Percentiles rank a stretch among this genome's conserved stretches.
These are phyloP conservation scores for Anastrepha ludens DNA, from an alignment of 1,140 invertebrate genomes.

Conservation along the genomic window DNA sequence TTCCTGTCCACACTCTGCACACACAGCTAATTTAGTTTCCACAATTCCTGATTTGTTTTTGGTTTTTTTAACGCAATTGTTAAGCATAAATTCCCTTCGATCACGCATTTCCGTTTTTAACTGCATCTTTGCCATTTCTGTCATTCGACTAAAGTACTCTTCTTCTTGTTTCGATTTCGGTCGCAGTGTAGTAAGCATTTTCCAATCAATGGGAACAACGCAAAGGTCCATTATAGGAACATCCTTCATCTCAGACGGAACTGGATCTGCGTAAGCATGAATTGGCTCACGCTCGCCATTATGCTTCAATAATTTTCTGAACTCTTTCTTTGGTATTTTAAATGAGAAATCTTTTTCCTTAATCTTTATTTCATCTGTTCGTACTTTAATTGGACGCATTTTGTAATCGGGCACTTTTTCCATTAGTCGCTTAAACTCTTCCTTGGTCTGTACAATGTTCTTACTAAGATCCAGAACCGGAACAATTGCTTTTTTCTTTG, in stretches of 20 bases:
- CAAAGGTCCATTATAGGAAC: slow-evolving; percentile 84
- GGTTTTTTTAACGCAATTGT: slow-evolving; percentile 81
- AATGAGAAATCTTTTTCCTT: slow-evolving; percentile 78
- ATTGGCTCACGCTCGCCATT: slow-evolving; percentile 68
- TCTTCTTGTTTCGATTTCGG: slow-evolving; percentile 89
- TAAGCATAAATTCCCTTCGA: slow-evolving; percentile 78
- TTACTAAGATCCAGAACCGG: slow-evolving; percentile 90
- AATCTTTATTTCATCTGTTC: slow-evolving; percentile 81
- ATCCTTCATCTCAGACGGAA: slow-evolving; percentile 87
- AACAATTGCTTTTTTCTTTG: slow-evolving; percentile 86
- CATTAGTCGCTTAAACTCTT: slow-evolving; percentile 87
- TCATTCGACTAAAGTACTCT: slow-evolving; percentile 89
- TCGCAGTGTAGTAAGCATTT: slow-evolving; percentile 90
- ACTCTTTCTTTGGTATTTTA: slow-evolving; percentile 74
- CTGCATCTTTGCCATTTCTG: slow-evolving; percentile 87
- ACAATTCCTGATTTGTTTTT: slow-evolving; percentile 87
- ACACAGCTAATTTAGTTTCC: slow-evolving; percentile 84
- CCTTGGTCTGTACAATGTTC: slow-evolving; percentile 82
- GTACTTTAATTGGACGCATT: slow-evolving; percentile 88
- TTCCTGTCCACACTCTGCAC: slow-evolving; percentile 88
- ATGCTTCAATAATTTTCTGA: slow-evolving; percentile 65
- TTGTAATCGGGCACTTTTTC: slow-evolving; percentile 93
- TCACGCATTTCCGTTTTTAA: slow-evolving; percentile 81
- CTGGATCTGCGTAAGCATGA: slow-evolving; percentile 83
- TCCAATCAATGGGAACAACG: slow-evolving; percentile 92